These are phyloP conservation scores for Mola mola DNA, from an alignment of 2,113 vertebrate species.

Conservation along the genomic window DNA sequence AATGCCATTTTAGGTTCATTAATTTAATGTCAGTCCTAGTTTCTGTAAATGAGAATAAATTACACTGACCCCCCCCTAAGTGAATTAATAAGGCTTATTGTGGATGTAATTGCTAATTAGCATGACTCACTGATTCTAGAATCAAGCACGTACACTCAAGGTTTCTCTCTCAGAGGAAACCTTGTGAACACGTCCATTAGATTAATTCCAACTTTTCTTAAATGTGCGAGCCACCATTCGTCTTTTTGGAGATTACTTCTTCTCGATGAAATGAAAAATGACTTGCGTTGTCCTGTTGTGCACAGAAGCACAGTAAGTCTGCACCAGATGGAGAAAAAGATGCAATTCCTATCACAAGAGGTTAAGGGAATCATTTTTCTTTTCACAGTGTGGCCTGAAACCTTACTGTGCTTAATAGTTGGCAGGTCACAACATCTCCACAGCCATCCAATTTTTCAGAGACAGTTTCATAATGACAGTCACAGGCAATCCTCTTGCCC, in stretches of 20 bases:
- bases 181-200: slow-evolving; percentile 42
- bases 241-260: slow-evolving; percentile 13
- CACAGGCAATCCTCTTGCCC: slow-evolving; percentile 52
- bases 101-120: slow-evolving; percentile 78
- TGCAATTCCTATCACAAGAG: slow-evolving; percentile 33
- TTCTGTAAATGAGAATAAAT: slow-evolving; percentile 72
- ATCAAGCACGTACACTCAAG: slow-evolving; percentile 63
- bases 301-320: slow-evolving; percentile 1
- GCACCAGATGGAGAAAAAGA: slow-evolving; percentile 10
- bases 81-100: slow-evolving; percentile 75
- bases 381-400: slow-evolving; percentile 11
- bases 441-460: slow-evolving; percentile 30
- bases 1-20: slow-evolving; percentile 64
- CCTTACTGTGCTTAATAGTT: slow-evolving; percentile 44
- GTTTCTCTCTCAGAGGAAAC: slow-evolving; percentile 39
- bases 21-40: slow-evolving; percentile 58
- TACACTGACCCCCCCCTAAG: slow-evolving; percentile 68
- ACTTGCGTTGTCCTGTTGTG: slow-evolving; percentile 12
- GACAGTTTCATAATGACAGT: slow-evolving; percentile 53
- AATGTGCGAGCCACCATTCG: slow-evolving; percentile 7
- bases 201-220: slow-evolving; percentile 36
- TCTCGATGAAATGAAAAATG: slow-evolving; percentile 34
- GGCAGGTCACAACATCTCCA: slow-evolving; percentile 17
- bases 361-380: slow-evolving; percentile 55
- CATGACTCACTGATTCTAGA: slow-evolving; percentile 62